These are phyloP conservation scores for Nomada fucata DNA, from an alignment of 2,888 invertebrate genomes.

Conservation along the genomic window DNA sequence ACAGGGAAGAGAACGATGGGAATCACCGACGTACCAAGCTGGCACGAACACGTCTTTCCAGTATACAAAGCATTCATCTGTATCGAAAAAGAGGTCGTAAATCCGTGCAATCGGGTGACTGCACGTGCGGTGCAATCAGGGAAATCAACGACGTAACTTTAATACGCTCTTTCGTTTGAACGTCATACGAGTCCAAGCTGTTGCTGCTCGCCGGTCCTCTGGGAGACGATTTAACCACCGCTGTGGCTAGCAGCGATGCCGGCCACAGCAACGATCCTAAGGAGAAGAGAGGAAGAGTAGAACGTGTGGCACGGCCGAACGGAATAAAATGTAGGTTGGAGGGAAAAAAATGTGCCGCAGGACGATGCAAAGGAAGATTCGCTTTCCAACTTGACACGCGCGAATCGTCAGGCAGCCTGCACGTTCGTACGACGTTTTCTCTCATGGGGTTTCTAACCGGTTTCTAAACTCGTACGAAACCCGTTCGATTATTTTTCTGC, in stretches of 20 bases:
- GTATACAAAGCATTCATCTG: conserved; percentile 1
- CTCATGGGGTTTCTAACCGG: conserved; percentile 71
- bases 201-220: conserved; percentile 6
- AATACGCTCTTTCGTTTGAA: neutral
- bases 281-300: neutral
- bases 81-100: conserved; percentile 20
- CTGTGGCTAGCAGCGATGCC: neutral
- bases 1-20: conserved; percentile 17
- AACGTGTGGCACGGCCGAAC: neutral
- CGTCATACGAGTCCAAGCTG: neutral
- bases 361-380: conserved; percentile 52
- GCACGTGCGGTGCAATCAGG: conserved; percentile 32
- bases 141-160: conserved; percentile 34
- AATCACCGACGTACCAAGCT: conserved; percentile 63
- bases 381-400: conserved; percentile 54
- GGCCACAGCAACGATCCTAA: neutral
- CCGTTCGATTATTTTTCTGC: conserved; percentile 66
- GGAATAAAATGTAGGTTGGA: conserved; percentile 25
- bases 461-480: conserved; percentile 64
- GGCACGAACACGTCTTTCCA: conserved; percentile 53
- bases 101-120: conserved; percentile 40
- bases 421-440: conserved; percentile 59
- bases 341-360: conserved; percentile 17
- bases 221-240: neutral
- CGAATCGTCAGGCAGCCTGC: conserved; percentile 28